Conservation (phyloP, 2,888 invertebrate genomes). For the Sphaerophoria taeniata region DNA sequence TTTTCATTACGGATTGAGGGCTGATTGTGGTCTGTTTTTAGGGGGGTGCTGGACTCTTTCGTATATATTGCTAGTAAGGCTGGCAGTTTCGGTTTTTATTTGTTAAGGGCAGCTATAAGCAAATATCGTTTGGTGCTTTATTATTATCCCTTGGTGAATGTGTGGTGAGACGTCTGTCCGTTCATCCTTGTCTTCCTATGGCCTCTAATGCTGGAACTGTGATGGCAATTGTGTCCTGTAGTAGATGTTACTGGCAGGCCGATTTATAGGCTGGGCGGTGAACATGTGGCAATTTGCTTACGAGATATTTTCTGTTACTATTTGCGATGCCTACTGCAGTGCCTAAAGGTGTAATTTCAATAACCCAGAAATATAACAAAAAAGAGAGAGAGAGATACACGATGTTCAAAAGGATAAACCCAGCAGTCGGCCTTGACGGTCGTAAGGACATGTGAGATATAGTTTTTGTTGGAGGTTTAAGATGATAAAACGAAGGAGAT, state of each 20-base stretch:
- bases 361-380: no score
- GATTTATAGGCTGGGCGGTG: constrained; percentile 49
- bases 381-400: constrained; percentile 23
- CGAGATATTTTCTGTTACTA: constrained; percentile 53
- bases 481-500: constrained; percentile 20
- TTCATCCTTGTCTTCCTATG: constrained; percentile 2
- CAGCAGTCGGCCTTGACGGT: background rate
- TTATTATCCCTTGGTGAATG: constrained; percentile 27
- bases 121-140: constrained; percentile 56
- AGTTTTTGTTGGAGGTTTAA: background rate
- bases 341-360: constrained; percentile 58
- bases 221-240: background rate
- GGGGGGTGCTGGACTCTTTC: constrained; percentile 6
- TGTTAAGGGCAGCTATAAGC: constrained; percentile 53
- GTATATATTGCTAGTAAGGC: background rate
- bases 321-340: constrained; percentile 27
- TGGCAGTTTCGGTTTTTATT: constrained; percentile 56
- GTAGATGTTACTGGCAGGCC: constrained; percentile 23
- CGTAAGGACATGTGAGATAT: constrained; percentile 14
- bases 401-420: constrained; percentile 8
- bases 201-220: background rate
- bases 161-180: constrained; percentile 9
- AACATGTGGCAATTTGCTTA: constrained; percentile 64
- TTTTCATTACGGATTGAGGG: constrained; percentile 72
- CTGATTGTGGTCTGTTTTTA: constrained; percentile 66